A percentile compares a stretch with the other conserved stretches of the same genome.
These are phyloP conservation scores for Manis pentadactyla DNA, from an alignment of 2,797 vertebrate genomes.

Conservation along the genomic window DNA sequence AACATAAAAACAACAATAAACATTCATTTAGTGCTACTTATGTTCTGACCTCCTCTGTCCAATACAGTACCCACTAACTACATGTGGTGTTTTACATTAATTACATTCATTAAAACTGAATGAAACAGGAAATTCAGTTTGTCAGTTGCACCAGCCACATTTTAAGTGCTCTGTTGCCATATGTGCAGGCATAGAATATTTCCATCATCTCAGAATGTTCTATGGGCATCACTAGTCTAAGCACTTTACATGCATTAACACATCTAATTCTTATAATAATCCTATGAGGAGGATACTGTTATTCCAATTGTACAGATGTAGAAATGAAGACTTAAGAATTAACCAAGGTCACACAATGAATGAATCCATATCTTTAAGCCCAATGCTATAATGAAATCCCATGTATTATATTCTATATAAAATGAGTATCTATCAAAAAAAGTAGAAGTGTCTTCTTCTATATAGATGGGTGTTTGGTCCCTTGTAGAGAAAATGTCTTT, in stretches of 20 bases:
- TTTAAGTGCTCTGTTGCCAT: not conserved
- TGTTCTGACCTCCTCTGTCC: not conserved
- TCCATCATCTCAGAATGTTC: not conserved
- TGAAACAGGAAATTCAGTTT: not conserved
- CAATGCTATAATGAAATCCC: not conserved
- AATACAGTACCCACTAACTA: not conserved
- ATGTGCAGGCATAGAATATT: not conserved
- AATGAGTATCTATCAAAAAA: not conserved
- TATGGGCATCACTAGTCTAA: not conserved
- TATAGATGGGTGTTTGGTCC: not conserved
- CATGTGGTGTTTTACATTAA: not conserved
- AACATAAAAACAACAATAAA: not conserved
- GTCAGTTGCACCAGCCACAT: not conserved
- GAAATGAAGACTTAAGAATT: not conserved
- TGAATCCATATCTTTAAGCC: slow-evolving; percentile 40
- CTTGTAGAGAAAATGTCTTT: not conserved
- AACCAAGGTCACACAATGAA: not conserved
- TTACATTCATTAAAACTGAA: not conserved
- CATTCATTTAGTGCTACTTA: not conserved
- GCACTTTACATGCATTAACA: not conserved
- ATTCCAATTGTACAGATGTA: not conserved
- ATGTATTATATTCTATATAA: not conserved
- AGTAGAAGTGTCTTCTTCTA: not conserved
- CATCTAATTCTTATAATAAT: not conserved
- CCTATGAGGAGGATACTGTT: not conserved